Evolutionary conservation across 2,797 vertebrate genomes (phyloP).

Genomic region (Clarias platycephalus): DNA sequence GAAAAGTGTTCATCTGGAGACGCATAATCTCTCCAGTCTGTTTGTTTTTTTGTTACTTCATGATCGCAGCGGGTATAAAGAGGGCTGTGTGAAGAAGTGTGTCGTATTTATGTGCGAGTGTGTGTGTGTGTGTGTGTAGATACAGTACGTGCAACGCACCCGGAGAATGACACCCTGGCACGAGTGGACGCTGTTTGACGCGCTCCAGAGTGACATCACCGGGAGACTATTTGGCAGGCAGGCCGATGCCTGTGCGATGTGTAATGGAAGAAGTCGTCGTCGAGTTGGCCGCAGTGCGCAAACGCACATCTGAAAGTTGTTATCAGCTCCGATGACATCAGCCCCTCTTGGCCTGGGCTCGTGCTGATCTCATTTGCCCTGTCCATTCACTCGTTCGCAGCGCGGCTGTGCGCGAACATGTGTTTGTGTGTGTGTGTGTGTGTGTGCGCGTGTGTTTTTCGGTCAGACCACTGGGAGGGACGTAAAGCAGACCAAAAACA

Average conservation of each 20-base stretch:
- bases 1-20: constrained; percentile 19
- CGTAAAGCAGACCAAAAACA: constrained; percentile 6
- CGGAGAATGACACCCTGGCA: constrained; percentile 51
- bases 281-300: constrained; percentile 53
- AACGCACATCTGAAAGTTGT: constrained; percentile 67
- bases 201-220: constrained; percentile 59
- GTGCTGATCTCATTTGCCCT: constrained; percentile 58
- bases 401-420: background rate
- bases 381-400: constrained; percentile 28
- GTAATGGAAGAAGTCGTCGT: constrained; percentile 63
- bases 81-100: background rate
- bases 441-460: constrained; percentile 16
- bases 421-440: constrained; percentile 17
- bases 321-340: constrained; percentile 66
- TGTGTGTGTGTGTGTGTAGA: constrained; percentile 2
- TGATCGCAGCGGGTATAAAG: constrained; percentile 6
- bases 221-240: constrained; percentile 57
- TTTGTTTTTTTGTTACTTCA: constrained; percentile 7
- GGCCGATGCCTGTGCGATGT: constrained; percentile 58
- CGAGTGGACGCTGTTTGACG: constrained; percentile 41
- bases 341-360: constrained; percentile 50
- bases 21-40: constrained; percentile 18
- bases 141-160: background rate
- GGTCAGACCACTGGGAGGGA: constrained; percentile 2
- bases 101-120: background rate